Evolutionary conservation across 2,888 invertebrate species (phyloP).

Genomic region (Diarsia brunnea): DNA sequence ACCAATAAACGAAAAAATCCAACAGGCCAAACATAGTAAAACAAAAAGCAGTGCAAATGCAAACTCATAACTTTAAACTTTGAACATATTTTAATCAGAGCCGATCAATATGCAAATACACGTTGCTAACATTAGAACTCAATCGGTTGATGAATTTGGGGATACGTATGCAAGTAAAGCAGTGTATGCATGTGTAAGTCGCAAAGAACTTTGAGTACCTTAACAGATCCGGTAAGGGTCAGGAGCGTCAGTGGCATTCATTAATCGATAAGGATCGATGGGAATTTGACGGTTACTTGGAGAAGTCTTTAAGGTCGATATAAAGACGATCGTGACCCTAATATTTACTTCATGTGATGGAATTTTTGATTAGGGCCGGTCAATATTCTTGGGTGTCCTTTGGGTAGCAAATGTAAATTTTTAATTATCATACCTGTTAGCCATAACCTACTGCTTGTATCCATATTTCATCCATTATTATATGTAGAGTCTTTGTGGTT

Average conservation of each 20-base stretch:
- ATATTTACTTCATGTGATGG: constrained; percentile 25
- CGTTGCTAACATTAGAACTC: constrained; percentile 32
- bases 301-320: constrained; percentile 32
- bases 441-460: no score
- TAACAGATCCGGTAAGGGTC: constrained; percentile 41
- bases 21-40: background rate
- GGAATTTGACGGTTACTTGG: constrained; percentile 42
- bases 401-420: background rate
- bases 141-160: constrained; percentile 24
- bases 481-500: background rate
- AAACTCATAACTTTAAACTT: constrained; percentile 28
- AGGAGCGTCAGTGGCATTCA: constrained; percentile 17
- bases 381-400: background rate
- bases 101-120: constrained; percentile 35
- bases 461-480: no score
- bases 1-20: background rate
- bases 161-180: constrained; percentile 10
- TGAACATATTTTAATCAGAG: constrained; percentile 38
- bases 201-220: constrained; percentile 14
- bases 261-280: constrained; percentile 50
- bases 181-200: constrained; percentile 13
- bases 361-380: background rate
- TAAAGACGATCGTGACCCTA: constrained; percentile 54
- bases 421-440: background rate
- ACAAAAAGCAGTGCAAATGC: constrained; percentile 21